These are phyloP conservation scores for Telmatochromis brichardi DNA, from an alignment of 2,113 vertebrate species.

Conservation along the genomic window DNA sequence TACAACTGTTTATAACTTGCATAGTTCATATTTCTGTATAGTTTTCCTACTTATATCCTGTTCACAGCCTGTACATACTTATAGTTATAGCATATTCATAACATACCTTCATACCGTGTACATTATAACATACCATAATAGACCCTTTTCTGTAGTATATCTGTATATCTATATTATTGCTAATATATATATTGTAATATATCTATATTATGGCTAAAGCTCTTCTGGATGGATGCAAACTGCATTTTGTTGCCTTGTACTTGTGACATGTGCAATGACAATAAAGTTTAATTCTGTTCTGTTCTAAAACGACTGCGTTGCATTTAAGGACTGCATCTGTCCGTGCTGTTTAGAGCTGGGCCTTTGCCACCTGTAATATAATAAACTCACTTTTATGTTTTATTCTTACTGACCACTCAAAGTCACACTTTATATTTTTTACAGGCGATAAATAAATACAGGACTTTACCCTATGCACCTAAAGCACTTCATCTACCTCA, in stretches of 20 bases:
- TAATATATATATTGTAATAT: too few relatives aligned
- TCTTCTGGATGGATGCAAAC: not conserved
- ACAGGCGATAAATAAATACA: rapidly evolving
- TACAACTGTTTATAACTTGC: not conserved
- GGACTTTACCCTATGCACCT: not conserved
- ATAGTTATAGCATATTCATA: rapidly evolving
- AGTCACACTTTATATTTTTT: not conserved
- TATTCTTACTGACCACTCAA: not conserved
- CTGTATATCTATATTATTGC: not conserved
- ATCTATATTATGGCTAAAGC: not conserved
- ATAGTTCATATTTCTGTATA: not conserved
- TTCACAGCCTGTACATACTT: not conserved
- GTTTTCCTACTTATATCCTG: not conserved
- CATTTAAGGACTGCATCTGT: rapidly evolving
- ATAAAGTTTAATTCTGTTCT: not conserved
- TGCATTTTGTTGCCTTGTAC: not conserved
- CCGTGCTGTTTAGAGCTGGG: not conserved
- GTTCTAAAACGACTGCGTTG: rapidly evolving
- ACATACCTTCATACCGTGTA: rapidly evolving
- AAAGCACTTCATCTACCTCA: not conserved
- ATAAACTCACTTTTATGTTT: not conserved
- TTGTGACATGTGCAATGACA: not conserved
- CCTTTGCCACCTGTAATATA: not conserved
- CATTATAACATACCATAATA: not conserved
- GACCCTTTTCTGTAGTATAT: rapidly evolving